These are phyloP conservation scores for Dendrocincla fuliginosa DNA, from an alignment of 2,797 vertebrate species.

Conservation along the genomic window DNA sequence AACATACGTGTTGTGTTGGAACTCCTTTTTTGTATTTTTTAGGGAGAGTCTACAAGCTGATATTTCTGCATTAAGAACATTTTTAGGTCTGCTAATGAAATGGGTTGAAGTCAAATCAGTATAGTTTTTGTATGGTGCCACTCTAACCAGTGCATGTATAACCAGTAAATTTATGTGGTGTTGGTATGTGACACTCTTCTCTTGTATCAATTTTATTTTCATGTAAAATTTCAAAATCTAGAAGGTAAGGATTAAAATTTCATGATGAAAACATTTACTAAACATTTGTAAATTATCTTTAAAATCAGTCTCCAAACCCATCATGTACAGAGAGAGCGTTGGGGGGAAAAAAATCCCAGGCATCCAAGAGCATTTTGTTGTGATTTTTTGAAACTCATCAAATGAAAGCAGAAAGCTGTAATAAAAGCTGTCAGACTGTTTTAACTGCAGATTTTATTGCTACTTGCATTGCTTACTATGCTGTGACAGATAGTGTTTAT, in stretches of 20 bases:
- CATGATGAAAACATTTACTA: neutral
- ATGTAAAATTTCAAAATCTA: neutral
- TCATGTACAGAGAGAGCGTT: neutral
- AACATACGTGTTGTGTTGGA: neutral
- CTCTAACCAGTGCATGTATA: neutral
- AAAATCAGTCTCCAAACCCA: neutral
- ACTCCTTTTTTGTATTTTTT: neutral
- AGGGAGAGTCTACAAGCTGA: neutral
- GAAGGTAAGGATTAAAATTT: neutral
- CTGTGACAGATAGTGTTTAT: slow-evolving; percentile 53
- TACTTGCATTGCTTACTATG: slow-evolving; percentile 39
- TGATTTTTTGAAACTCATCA: slow-evolving; percentile 29
- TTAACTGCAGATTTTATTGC: slow-evolving; percentile 50
- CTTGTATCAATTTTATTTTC: neutral
- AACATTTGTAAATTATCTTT: neutral
- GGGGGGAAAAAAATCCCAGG: neutral
- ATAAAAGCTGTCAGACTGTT: slow-evolving; percentile 56
- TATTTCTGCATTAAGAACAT: neutral
- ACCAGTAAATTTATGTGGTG: neutral
- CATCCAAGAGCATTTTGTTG: neutral
- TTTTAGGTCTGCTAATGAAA: neutral
- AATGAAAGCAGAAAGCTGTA: slow-evolving; percentile 34
- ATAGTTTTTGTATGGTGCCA: neutral
- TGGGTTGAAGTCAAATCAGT: neutral
- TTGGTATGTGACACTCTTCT: neutral